These are phyloP conservation scores for Cardiocondyla obscurior DNA, from an alignment of 1,140 invertebrate genomes.

Conservation along the genomic window DNA sequence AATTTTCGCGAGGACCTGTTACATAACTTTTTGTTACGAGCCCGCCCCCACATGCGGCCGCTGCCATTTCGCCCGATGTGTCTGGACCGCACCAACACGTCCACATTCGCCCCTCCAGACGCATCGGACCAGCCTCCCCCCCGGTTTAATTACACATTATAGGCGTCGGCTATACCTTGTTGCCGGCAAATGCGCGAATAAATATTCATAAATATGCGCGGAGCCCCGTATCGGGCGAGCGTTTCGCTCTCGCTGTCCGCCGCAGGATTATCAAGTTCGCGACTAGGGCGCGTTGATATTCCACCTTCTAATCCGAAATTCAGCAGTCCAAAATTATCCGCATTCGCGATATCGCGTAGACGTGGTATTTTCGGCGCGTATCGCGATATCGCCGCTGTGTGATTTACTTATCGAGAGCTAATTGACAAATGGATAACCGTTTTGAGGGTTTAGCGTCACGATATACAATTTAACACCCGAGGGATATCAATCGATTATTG, in stretches of 20 bases:
- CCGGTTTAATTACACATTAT: slow-evolving; percentile 78
- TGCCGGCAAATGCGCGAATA: slow-evolving; percentile 68
- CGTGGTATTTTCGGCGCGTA: slow-evolving; percentile 15
- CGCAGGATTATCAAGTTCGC: slow-evolving; percentile 41
- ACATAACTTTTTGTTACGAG: slow-evolving; percentile 78
- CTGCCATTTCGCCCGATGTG: slow-evolving; percentile 49
- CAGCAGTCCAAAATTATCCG: slow-evolving; percentile 32
- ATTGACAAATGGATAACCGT: slow-evolving; percentile 49
- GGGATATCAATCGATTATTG: slow-evolving; percentile 43
- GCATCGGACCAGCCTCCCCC: background rate
- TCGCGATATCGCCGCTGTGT: slow-evolving; percentile 32
- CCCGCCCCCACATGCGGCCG: slow-evolving; percentile 22
- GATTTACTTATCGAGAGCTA: slow-evolving; percentile 57
- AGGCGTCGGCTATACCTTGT: slow-evolving; percentile 58
- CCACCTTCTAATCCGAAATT: slow-evolving; percentile 37
- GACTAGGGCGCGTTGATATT: slow-evolving; percentile 1
- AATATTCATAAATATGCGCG: slow-evolving; percentile 78
- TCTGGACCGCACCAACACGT: slow-evolving; percentile 23
- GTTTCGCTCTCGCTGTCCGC: slow-evolving; percentile 20
- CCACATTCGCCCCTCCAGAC: slow-evolving; percentile 27
- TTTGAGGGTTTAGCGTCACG: slow-evolving; percentile 42
- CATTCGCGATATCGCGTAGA: background rate
- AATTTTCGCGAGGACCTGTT: slow-evolving; percentile 76
- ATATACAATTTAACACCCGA: slow-evolving; percentile 44
- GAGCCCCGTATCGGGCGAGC: slow-evolving; percentile 31